These are phyloP conservation scores for Brachypterus glaber DNA, from an alignment of 2,888 invertebrate species.

Conservation along the genomic window DNA sequence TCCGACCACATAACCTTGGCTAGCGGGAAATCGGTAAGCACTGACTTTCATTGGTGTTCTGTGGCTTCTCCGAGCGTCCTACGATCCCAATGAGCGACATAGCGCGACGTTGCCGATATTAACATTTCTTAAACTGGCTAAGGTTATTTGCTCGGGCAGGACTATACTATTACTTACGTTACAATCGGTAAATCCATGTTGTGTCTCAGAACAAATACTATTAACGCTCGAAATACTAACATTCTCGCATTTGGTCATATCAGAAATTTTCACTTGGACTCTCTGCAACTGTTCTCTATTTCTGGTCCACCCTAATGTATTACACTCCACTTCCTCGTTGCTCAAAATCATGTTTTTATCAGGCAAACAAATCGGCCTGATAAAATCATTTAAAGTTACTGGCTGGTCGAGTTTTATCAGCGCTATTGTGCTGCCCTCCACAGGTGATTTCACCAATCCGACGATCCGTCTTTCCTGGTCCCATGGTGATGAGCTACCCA, in stretches of 20 bases:
- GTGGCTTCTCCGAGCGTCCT: too few relatives aligned
- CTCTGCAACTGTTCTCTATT: constrained; percentile 75
- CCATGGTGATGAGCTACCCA: constrained; percentile 76
- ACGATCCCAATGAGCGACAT: too few relatives aligned
- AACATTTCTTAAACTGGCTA: too few relatives aligned
- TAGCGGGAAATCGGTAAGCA: too few relatives aligned
- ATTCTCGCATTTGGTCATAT: constrained; percentile 77
- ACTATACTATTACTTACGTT: constrained; percentile 74
- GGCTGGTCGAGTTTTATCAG: constrained; percentile 70
- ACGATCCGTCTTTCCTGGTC: constrained; percentile 75
- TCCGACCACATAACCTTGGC: too few relatives aligned
- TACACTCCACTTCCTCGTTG: constrained; percentile 50
- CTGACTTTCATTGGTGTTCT: too few relatives aligned
- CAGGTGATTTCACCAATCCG: constrained; percentile 80
- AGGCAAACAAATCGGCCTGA: constrained; percentile 72
- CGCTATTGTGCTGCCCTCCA: constrained; percentile 78
- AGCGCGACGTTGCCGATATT: too few relatives aligned
- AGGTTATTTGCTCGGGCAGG: too few relatives aligned
- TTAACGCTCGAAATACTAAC: constrained; percentile 76
- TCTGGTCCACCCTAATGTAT: constrained; percentile 78
- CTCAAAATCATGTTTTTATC: constrained; percentile 43
- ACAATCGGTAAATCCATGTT: constrained; percentile 71
- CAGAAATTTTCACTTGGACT: constrained; percentile 63
- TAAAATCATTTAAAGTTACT: constrained; percentile 68
- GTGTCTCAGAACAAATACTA: constrained; percentile 72